A percentile compares a stretch with the other conserved stretches of the same genome.
These are phyloP conservation scores for Schizopygopsis pylzovi DNA, from an alignment of 2,797 vertebrate genomes.

Conservation along the genomic window DNA sequence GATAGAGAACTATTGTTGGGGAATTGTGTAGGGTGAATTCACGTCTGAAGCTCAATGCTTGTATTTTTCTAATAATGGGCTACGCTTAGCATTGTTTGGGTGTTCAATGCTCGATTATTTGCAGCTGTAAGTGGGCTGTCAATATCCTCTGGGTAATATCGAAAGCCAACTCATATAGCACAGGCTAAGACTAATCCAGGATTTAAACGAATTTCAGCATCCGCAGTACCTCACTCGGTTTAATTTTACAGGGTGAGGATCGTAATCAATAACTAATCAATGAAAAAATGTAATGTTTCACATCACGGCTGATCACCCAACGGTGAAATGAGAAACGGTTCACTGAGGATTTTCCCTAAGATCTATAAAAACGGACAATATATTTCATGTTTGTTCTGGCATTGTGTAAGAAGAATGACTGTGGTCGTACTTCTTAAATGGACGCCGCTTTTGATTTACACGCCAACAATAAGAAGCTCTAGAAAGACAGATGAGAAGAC, in stretches of 20 bases:
- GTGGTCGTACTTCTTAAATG: constrained; percentile 33
- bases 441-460: constrained; percentile 41
- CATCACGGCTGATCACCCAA: constrained; percentile 39
- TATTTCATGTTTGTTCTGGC: constrained; percentile 51
- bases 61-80: constrained; percentile 39
- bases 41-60: constrained; percentile 28
- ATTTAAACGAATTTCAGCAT: constrained; percentile 41
- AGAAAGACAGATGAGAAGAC: constrained; percentile 40
- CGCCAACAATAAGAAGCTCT: constrained; percentile 26
- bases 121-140: constrained; percentile 37
- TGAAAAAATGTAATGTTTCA: constrained; percentile 46
- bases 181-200: constrained; percentile 38
- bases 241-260: constrained; percentile 14
- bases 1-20: constrained; percentile 48
- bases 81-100: constrained; percentile 26
- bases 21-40: constrained; percentile 34
- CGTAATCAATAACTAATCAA: constrained; percentile 49
- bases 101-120: constrained; percentile 36
- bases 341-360: constrained; percentile 25
- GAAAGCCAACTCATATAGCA: constrained; percentile 24
- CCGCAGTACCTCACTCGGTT: background rate
- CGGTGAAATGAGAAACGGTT: constrained; percentile 41
- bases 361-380: constrained; percentile 38
- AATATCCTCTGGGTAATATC: constrained; percentile 37
- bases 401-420: constrained; percentile 45